phyloP scores from a whole-genome alignment of 2,113 vertebrate genomes.

The Hemiprocne comata region DNA sequence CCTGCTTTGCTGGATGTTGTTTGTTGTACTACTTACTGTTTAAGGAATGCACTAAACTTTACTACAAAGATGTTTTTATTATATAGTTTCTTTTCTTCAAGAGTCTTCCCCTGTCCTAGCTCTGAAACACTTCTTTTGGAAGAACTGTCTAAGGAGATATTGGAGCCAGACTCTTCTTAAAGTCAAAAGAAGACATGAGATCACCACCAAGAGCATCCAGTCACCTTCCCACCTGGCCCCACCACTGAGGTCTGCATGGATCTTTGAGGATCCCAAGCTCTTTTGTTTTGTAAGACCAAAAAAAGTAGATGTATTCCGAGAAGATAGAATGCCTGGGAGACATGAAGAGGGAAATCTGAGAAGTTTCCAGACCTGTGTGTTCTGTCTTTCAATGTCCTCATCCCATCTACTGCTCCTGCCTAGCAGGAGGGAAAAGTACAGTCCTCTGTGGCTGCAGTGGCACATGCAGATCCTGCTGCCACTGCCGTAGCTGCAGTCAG shows the following conservation, averaged over 20 bases:
- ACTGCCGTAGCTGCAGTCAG: not conserved
- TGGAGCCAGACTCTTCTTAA: not conserved
- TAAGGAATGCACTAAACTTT: not conserved
- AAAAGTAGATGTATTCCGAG: not conserved
- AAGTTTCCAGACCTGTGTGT: not conserved
- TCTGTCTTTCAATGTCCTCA: not conserved
- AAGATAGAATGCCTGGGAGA: not conserved
- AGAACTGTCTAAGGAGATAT: not conserved
- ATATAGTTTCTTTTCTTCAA: not conserved
- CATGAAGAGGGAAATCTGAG: not conserved
- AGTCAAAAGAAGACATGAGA: not conserved
- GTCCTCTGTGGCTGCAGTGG: not conserved
- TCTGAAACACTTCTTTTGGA: not conserved
- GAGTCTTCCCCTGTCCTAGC: not conserved
- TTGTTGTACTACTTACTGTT: not conserved
- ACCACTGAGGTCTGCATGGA: rapidly evolving
- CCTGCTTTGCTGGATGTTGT: not conserved
- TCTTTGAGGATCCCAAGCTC: not conserved
- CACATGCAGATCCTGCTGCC: not conserved
- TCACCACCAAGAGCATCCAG: not conserved
- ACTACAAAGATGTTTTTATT: not conserved
- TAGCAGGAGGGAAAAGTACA: not conserved
- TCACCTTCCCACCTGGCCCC: not conserved
- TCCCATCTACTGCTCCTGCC: not conserved
- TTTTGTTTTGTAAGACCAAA: not conserved